Evolutionary conservation across 2,888 invertebrate genomes (phyloP), one percentile per base, ranked within the genome.

Genomic region (Microctonus hyperodae): DNA sequence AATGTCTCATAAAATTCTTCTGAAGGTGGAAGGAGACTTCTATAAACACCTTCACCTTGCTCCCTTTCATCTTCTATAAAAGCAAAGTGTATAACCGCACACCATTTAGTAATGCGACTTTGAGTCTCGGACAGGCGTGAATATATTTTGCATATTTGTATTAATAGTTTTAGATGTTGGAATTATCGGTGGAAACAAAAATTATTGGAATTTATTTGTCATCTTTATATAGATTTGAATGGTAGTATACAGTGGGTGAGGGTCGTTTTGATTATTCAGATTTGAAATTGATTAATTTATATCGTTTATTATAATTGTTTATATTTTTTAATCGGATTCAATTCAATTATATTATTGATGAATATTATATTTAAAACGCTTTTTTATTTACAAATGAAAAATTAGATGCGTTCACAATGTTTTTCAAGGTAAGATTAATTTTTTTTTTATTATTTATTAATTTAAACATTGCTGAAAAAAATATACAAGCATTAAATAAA

Each of bases 11-110:
- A n/a, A 55, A 31, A 28, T 33, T 6, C 25, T 37, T 9, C 11
- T 40, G 20, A 20, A 53, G 69, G 76, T 75, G 76, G 76, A 44
- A 44, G 16, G 73, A 74, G 58, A 65, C 22, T 61, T 48, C 28
- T 50, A n/a, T 20, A 31, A 53, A 25, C 23, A 16, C 53, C 53
- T 62, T 53, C 51, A 48, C 71, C 72, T 59, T 65, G 63, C 67
- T 77, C 76, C 50, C 76, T 77, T 78, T 79, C 77, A 78, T 78
- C 78, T 75, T 79, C 70, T 81, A 80, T 80, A 80, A 81, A 80
- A 81, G 79, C 74, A 75, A 75, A 77, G 76, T 74, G 72, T 48
- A 65, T 51, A 58, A 58, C 31, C 64, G 22, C 16, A 22, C 16
- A 44, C 28, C 6, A 16, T 22, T 57, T 58, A 44, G 50, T 50